Evolutionary conservation across 2,797 vertebrate genomes (phyloP).

Genomic region (Nyctibius grandis): DNA sequence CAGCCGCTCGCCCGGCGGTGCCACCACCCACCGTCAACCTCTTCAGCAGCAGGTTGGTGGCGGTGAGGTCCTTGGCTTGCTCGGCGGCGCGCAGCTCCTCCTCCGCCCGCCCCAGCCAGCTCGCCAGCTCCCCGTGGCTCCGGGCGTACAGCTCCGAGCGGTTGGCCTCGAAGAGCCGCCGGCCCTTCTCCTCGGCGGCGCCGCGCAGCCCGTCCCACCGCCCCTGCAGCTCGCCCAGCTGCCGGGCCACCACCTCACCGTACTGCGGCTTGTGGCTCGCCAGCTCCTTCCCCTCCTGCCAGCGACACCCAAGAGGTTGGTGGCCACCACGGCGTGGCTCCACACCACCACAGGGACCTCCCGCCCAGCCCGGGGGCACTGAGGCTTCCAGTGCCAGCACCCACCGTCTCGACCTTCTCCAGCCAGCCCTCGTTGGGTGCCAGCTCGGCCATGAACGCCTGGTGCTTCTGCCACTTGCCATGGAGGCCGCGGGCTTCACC

Average conservation of each 20-base stretch:
- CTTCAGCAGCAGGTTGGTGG: constrained; percentile 90
- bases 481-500: constrained; percentile 90
- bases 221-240: constrained; percentile 78
- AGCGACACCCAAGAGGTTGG: accelerated
- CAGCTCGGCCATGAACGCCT: constrained; percentile 94
- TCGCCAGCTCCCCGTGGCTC: constrained; percentile 85
- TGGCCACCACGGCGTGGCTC: accelerated
- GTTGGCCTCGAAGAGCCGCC: constrained; percentile 88
- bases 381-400: neutral
- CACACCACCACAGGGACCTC: accelerated
- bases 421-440: constrained; percentile 90
- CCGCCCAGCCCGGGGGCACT: accelerated
- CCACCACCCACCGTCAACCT: constrained; percentile 85
- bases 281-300: constrained; percentile 87
- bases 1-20: accelerated
- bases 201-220: constrained; percentile 85
- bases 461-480: constrained; percentile 95
- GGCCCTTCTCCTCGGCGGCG: constrained; percentile 85
- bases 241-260: constrained; percentile 73
- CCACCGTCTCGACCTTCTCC: constrained; percentile 85
- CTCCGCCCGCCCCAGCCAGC: constrained; percentile 84
- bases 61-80: constrained; percentile 88
- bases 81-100: constrained; percentile 83
- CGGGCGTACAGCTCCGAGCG: constrained; percentile 87
- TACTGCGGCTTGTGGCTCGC: constrained; percentile 85